Evolutionary conservation across 92 coral and sea anemone genomes (phyloP).

Genomic region (Umimayanthus kanabou): DNA sequence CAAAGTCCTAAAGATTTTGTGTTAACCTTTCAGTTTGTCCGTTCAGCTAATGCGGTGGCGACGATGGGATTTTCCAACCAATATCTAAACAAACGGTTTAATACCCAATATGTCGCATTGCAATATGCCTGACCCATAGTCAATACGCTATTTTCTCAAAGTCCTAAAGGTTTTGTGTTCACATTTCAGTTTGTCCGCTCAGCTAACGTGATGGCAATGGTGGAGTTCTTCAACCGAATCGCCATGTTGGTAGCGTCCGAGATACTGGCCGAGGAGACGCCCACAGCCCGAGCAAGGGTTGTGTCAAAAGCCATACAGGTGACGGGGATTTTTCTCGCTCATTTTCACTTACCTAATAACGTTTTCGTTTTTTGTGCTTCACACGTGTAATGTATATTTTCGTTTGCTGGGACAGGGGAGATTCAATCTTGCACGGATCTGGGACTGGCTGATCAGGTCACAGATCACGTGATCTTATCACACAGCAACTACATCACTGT

Average conservation of each 20-base stretch:
- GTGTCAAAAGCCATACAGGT: constrained; percentile 97
- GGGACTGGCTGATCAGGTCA: too few species aligned
- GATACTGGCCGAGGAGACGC: constrained; percentile 83
- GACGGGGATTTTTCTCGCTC: neutral
- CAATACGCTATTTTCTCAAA: neutral
- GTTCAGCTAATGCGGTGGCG: constrained; percentile 87
- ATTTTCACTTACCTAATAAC: neutral
- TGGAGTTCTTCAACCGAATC: constrained; percentile 93
- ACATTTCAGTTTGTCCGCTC: constrained; percentile 82
- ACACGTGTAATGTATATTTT: neutral
- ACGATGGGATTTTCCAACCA: constrained; percentile 83
- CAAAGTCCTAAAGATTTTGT: neutral
- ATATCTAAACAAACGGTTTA: too few species aligned
- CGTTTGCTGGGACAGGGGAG: too few species aligned
- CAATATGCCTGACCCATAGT: neutral
- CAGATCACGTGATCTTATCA: too few species aligned
- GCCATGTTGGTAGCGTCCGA: constrained; percentile 94
- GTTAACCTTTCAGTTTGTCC: constrained; percentile 53
- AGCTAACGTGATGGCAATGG: constrained; percentile 96
- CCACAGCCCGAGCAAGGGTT: constrained; percentile 79
- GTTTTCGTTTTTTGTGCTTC: neutral
- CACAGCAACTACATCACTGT: too few species aligned
- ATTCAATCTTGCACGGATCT: too few species aligned
- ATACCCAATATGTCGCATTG: too few species aligned
- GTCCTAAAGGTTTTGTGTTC: neutral